Percentiles rank a stretch among this genome's conserved stretches.
phyloP scores from a whole-genome alignment of 2,888 invertebrate species.

The Drosophila subquinaria region DNA sequence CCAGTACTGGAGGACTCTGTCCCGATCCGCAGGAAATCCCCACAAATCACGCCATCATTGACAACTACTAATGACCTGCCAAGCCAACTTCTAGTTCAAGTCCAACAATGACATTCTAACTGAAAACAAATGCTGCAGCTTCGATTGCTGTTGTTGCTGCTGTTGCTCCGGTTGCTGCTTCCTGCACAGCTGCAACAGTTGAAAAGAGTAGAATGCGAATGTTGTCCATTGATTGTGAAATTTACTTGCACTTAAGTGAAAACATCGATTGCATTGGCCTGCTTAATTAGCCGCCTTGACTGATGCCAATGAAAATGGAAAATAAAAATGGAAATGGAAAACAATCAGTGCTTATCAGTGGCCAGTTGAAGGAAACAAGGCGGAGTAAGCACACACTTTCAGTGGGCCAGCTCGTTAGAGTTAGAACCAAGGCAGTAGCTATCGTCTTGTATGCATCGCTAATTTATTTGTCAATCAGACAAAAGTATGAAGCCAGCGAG shows the following conservation, averaged over 20 bases:
- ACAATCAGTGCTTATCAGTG: constrained; percentile 65
- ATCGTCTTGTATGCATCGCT: constrained; percentile 78
- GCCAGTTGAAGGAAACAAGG: not conserved
- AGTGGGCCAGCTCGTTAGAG: constrained; percentile 72
- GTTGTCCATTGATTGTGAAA: constrained; percentile 43
- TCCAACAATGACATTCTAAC: constrained; percentile 63
- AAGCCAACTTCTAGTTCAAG: constrained; percentile 36
- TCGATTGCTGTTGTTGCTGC: constrained; percentile 25
- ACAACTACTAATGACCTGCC: constrained; percentile 74
- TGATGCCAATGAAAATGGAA: constrained; percentile 62
- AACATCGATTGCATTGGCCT: constrained; percentile 55
- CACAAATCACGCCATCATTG: constrained; percentile 72
- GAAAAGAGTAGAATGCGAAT: constrained; percentile 13
- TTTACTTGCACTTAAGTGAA: constrained; percentile 81
- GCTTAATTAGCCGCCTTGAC: constrained; percentile 66
- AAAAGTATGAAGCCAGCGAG: constrained; percentile 72
- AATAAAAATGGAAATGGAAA: constrained; percentile 67
- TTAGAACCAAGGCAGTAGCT: constrained; percentile 32
- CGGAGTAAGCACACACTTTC: constrained; percentile 67
- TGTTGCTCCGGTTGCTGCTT: constrained; percentile 42
- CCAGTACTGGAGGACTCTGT: not conserved
- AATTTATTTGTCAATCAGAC: constrained; percentile 80
- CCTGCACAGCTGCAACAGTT: constrained; percentile 47
- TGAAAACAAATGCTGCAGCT: constrained; percentile 64
- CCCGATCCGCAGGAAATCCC: constrained; percentile 54